Evolutionary conservation across 2,113 vertebrate species (phyloP).

Genomic region (Sceloporus undulatus): DNA sequence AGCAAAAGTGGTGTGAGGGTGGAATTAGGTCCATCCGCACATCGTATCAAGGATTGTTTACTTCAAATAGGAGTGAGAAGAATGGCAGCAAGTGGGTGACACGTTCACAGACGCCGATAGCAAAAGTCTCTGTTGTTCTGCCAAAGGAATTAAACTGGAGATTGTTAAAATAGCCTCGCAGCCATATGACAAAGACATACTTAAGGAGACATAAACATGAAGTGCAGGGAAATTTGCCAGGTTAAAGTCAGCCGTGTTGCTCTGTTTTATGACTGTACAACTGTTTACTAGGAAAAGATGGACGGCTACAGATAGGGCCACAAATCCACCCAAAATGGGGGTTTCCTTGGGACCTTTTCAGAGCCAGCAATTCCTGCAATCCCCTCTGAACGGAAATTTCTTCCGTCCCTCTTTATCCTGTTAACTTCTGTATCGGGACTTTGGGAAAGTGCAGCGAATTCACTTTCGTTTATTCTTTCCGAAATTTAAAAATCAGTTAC

Average conservation of each 20-base stretch:
- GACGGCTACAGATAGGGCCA: conserved; percentile 52
- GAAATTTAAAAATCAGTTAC: neutral
- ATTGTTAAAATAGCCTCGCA: conserved; percentile 73
- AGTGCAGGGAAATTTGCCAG: conserved; percentile 61
- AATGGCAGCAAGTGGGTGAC: conserved; percentile 60
- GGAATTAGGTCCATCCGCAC: conserved; percentile 54
- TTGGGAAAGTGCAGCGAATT: neutral
- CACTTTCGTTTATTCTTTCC: too few relatives aligned
- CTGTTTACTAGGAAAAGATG: conserved; percentile 65
- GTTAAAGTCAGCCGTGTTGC: conserved; percentile 51
- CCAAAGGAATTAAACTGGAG: conserved; percentile 76
- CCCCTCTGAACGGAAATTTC: conserved; percentile 59
- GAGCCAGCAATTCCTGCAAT: conserved; percentile 50
- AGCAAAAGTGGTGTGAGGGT: neutral
- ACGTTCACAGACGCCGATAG: conserved; percentile 67
- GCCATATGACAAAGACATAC: conserved; percentile 62
- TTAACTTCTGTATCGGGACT: conserved; percentile 30
- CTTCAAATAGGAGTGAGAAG: conserved; percentile 46
- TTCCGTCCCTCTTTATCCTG: conserved; percentile 57
- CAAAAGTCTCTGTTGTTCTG: conserved; percentile 64
- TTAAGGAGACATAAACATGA: conserved; percentile 67
- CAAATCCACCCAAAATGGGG: conserved; percentile 5
- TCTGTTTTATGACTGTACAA: conserved; percentile 59
- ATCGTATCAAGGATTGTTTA: conserved; percentile 19
- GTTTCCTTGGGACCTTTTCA: conserved; percentile 58